A percentile compares a stretch with the other conserved stretches of the same genome.
Evolutionary conservation across 2,888 invertebrate genomes (phyloP).

Genomic region (Nomada ferruginata): DNA sequence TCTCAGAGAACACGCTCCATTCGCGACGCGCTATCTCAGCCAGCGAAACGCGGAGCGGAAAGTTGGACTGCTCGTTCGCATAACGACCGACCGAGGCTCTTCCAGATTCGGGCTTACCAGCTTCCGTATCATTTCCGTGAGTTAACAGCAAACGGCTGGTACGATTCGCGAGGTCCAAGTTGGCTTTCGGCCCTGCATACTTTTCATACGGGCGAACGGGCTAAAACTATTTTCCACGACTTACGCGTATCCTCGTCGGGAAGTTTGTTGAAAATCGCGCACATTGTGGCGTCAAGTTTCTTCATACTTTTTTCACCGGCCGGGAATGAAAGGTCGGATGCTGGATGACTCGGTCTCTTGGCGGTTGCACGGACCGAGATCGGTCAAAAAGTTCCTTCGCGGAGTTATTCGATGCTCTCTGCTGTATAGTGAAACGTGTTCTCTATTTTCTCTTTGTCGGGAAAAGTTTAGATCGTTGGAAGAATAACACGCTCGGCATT

Average conservation of each 20-base stretch:
- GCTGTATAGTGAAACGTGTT: not conserved
- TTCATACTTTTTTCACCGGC: not conserved
- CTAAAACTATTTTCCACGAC: constrained; percentile 51
- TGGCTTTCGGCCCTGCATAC: constrained; percentile 64
- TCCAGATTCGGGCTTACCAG: constrained; percentile 42
- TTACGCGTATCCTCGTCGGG: constrained; percentile 38
- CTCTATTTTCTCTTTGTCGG: not conserved
- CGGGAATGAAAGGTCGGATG: no score
- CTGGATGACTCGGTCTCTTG: constrained; percentile 8
- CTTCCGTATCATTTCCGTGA: constrained; percentile 71
- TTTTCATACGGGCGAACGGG: constrained; percentile 49
- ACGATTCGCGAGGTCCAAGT: constrained; percentile 46
- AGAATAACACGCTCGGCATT: not conserved
- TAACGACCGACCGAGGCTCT: constrained; percentile 61
- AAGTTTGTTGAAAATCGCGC: constrained; percentile 47
- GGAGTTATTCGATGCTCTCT: constrained; percentile 12
- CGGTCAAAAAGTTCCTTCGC: constrained; percentile 23
- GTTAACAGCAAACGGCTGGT: constrained; percentile 58
- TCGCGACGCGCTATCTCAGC: constrained; percentile 48
- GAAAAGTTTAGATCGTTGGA: not conserved
- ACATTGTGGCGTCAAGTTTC: constrained; percentile 37
- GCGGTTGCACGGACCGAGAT: constrained; percentile 21
- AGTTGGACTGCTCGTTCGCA: constrained; percentile 63
- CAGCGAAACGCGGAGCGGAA: constrained; percentile 57
- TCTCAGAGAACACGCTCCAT: constrained; percentile 51